These are phyloP conservation scores for Apteryx owenii DNA, from an alignment of 2,113 vertebrate genomes.

Conservation along the genomic window DNA sequence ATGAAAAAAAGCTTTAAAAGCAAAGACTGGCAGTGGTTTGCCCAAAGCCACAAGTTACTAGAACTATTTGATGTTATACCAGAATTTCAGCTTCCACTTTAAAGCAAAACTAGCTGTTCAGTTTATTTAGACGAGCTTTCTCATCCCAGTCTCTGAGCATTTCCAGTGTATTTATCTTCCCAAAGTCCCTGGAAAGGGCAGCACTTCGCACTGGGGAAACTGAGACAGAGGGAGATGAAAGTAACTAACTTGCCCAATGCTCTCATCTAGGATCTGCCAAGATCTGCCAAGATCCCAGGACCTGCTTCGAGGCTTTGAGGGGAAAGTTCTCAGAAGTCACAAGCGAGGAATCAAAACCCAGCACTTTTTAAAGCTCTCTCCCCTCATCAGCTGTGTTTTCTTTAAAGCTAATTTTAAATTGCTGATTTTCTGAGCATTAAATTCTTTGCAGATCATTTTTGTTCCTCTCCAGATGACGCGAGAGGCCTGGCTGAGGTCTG, in stretches of 20 bases:
- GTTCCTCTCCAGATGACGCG: background rate
- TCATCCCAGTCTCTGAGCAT: fast-evolving
- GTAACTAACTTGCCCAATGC: too few relatives aligned
- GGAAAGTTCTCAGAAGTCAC: background rate
- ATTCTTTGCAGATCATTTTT: background rate
- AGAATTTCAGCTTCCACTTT: background rate
- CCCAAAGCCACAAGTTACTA: background rate
- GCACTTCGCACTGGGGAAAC: background rate
- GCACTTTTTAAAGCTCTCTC: background rate
- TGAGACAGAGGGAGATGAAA: background rate
- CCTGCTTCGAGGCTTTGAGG: background rate
- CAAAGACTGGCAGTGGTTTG: background rate
- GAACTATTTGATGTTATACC: background rate
- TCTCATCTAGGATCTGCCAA: background rate
- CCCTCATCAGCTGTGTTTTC: fast-evolving
- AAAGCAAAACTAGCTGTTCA: background rate
- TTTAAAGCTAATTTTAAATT: background rate
- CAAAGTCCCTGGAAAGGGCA: background rate
- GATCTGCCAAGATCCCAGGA: background rate
- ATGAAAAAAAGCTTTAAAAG: background rate
- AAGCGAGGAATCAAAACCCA: background rate
- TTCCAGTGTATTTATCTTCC: background rate
- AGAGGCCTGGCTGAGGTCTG: background rate
- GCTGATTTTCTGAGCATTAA: background rate
- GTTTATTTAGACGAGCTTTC: background rate